Percentiles rank a stretch among this genome's conserved stretches.
These are phyloP conservation scores for Malaclemys terrapin DNA, from an alignment of 2,113 vertebrate species.

Conservation along the genomic window DNA sequence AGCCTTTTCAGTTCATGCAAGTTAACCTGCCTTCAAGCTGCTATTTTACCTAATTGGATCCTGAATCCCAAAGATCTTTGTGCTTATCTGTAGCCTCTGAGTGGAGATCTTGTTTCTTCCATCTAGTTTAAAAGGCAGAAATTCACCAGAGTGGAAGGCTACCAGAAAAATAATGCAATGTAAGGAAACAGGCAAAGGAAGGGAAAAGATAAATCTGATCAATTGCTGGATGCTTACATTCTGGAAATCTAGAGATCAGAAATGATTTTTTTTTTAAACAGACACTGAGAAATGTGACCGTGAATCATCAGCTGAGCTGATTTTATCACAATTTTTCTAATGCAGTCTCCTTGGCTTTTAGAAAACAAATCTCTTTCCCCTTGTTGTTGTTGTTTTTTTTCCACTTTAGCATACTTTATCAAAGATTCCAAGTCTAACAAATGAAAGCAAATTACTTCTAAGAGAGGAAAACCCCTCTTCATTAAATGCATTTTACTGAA, in stretches of 20 bases:
- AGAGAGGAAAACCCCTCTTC: slow-evolving; percentile 27
- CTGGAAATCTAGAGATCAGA: slow-evolving; percentile 63
- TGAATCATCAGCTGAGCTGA: slow-evolving; percentile 72
- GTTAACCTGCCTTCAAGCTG: slow-evolving; percentile 38
- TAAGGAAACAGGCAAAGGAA: slow-evolving; percentile 22
- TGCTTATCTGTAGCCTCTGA: slow-evolving; percentile 39
- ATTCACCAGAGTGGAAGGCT: slow-evolving; percentile 26
- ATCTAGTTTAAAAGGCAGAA: slow-evolving; percentile 22
- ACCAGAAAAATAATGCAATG: slow-evolving; percentile 13
- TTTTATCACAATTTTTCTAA: slow-evolving; percentile 44
- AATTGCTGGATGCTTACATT: slow-evolving; percentile 24
- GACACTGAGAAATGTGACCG: slow-evolving; percentile 70
- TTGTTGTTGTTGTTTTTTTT: not conserved
- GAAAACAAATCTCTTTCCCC: slow-evolving; percentile 47
- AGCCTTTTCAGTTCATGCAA: slow-evolving; percentile 68
- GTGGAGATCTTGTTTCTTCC: slow-evolving; percentile 34
- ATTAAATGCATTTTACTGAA: not conserved
- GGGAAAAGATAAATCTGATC: not conserved
- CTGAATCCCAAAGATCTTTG: slow-evolving; percentile 34
- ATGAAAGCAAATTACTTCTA: slow-evolving; percentile 60
- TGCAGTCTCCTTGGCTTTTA: slow-evolving; percentile 29
- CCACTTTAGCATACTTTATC: not conserved
- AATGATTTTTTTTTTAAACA: slow-evolving; percentile 36
- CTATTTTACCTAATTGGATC: slow-evolving; percentile 42
- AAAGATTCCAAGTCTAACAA: slow-evolving; percentile 43